These are phyloP conservation scores for Stomatorhinus walkeri DNA, from an alignment of 2,797 vertebrate species.

Conservation along the genomic window DNA sequence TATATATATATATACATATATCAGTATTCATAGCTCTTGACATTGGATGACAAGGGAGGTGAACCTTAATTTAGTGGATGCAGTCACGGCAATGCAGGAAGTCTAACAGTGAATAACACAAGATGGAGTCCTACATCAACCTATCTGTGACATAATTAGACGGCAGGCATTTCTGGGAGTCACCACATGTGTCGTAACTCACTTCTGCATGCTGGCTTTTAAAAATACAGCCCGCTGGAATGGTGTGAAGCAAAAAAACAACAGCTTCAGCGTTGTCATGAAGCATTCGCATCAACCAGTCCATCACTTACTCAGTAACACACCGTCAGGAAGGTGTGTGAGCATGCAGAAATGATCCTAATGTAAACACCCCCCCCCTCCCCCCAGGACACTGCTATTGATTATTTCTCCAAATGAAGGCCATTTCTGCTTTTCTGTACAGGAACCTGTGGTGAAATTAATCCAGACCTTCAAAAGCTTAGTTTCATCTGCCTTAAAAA, in stretches of 20 bases:
- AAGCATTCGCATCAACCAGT: background rate
- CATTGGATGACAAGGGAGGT: slow-evolving; percentile 1
- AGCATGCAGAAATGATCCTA: slow-evolving; percentile 7
- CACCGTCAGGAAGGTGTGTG: background rate
- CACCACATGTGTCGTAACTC: background rate
- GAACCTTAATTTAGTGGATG: slow-evolving; percentile 1
- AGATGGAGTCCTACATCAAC: background rate
- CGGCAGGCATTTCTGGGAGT: background rate
- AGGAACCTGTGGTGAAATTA: slow-evolving; percentile 23
- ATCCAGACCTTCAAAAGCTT: slow-evolving; percentile 13
- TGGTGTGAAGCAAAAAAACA: background rate
- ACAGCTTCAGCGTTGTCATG: background rate
- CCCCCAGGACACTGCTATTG: slow-evolving; percentile 18
- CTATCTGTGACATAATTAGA: slow-evolving; percentile 13
- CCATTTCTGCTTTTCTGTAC: slow-evolving; percentile 8
- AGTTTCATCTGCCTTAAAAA: slow-evolving; percentile 13
- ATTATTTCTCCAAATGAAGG: slow-evolving; percentile 22
- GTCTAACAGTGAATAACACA: background rate
- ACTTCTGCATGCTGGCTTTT: background rate
- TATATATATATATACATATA: background rate
- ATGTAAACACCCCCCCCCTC: background rate
- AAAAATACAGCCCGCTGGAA: background rate
- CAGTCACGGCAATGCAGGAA: background rate
- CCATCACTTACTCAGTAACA: slow-evolving; percentile 9
- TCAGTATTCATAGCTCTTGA: slow-evolving; percentile 9